Evolutionary conservation across 2,113 vertebrate species (phyloP).

Genomic region (Pseudonaja textilis): DNA sequence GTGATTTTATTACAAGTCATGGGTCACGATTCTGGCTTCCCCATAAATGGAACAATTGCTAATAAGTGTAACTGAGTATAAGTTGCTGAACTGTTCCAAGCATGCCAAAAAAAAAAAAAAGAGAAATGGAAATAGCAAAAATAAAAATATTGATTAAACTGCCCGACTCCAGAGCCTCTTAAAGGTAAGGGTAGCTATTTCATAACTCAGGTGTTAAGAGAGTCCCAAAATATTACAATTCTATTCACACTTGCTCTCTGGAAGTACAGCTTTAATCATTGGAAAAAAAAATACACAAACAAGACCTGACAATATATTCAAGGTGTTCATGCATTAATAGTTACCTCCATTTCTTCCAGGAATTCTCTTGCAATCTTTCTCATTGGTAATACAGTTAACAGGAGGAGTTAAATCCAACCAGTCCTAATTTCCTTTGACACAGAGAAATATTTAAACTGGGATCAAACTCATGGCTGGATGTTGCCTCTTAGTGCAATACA

Average conservation of each 20-base stretch:
- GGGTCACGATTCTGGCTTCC: neutral
- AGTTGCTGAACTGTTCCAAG: neutral
- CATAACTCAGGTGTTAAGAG: neutral
- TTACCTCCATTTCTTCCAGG: neutral
- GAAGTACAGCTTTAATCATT: neutral
- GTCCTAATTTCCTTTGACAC: neutral
- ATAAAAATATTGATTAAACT: neutral
- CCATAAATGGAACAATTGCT: neutral
- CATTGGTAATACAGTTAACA: neutral
- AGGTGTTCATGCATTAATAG: neutral
- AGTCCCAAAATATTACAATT: neutral
- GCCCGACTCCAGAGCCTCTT: neutral
- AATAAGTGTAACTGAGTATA: neutral
- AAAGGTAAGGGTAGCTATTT: neutral
- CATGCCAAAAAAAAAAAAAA: neutral
- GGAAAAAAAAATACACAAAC: neutral
- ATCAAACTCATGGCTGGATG: neutral
- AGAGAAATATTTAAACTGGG: neutral
- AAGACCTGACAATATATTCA: neutral
- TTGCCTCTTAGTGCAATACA: neutral
- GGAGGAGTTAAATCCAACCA: neutral
- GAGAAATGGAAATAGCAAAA: neutral
- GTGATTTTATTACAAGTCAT: neutral
- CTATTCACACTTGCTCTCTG: neutral
- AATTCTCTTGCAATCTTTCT: neutral